Base-by-base conservation (phyloP, 2,797 vertebrate genomes). In the Meda fulgida region DNA sequence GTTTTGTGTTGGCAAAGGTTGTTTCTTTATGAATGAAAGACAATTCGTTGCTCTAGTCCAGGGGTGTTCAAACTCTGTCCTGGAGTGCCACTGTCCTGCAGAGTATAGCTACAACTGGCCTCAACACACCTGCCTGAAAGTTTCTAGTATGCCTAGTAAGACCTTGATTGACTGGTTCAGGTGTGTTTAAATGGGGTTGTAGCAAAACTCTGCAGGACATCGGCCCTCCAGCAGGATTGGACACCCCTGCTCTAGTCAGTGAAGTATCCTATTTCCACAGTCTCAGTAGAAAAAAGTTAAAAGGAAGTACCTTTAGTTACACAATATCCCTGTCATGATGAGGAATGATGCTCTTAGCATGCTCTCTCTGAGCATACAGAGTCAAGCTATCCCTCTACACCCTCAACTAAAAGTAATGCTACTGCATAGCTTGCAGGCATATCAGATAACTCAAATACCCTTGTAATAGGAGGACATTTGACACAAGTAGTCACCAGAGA, bases 401-500 rank as follows among this genome's bases (percentile, higher is more conserved):
- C 26, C 18, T 81, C 51, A 51, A 82, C 85, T 82, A 66, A 36
- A 83, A 88, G 36, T 48, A 10, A 7, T 46, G 38, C 23, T 21
- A 75, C 79, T 75, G 69, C 10, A 67, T 40, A 34, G 29, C 67
- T 80, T 55, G 26, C 11, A 6, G 40, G 40, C 16, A 58, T 34
- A 63, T 69, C 55, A 26, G 21, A 43, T 80, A 71, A 73, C 66
- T 78, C 69, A 4, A 13, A 72, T 85, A 16, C n/a, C 46, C 26
- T 72, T 84, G 23, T 81, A 79, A 84, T 82, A 86, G n/a, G 29
- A 60, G 8, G 67, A 71, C 5, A 65, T 73, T 86, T 89, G 84
- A 85, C 73, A 85, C 67, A 85, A 82, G 80, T 80, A 87, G 81
- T 88, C 71, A 40, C 55, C 5, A 26, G 84, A 81, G 78, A 81